Evolutionary conservation across 1,140 invertebrate species (phyloP).

Genomic region (Papilio polytes): DNA sequence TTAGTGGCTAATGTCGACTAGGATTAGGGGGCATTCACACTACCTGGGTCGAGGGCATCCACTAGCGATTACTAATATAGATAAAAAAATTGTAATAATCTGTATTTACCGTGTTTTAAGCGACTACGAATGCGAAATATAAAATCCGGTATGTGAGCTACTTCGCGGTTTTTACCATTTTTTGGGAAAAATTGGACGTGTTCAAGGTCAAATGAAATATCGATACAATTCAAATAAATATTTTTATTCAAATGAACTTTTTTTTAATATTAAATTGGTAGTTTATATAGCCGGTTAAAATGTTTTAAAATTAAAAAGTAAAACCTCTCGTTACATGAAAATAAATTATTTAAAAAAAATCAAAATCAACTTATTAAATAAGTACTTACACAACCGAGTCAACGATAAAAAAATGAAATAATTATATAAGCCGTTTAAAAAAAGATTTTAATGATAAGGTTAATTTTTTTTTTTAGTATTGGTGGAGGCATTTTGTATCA

Average conservation of each 20-base stretch:
- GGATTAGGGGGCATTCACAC: conserved; percentile 79
- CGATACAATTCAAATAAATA: conserved; percentile 75
- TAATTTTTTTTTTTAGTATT: conserved; percentile 71
- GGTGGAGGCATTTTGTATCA: conserved; percentile 70
- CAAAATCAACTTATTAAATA: conserved; percentile 78
- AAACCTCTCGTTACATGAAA: conserved; percentile 64
- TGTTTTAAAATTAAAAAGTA: conserved; percentile 68
- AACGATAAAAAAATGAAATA: conserved; percentile 71
- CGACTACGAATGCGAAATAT: conserved; percentile 70
- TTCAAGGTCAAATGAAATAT: conserved; percentile 72
- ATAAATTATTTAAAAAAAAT: conserved; percentile 64
- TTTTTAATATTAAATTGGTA: conserved; percentile 64
- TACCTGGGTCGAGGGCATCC: conserved; percentile 81
- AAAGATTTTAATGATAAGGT: conserved; percentile 53
- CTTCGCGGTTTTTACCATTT: conserved; percentile 54
- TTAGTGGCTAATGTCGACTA: conserved; percentile 76
- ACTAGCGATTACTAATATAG: conserved; percentile 74
- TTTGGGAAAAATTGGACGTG: conserved; percentile 41
- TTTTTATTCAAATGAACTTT: conserved; percentile 80
- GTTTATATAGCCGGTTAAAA: conserved; percentile 79
- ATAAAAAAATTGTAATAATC: conserved; percentile 61
- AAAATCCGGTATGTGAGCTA: conserved; percentile 81
- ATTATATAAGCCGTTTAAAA: conserved; percentile 60
- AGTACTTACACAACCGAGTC: conserved; percentile 83
- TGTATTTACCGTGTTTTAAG: conserved; percentile 71